phyloP scores from a whole-genome alignment of 2,113 vertebrate genomes.

The Ophthalmolycus amberensis region DNA sequence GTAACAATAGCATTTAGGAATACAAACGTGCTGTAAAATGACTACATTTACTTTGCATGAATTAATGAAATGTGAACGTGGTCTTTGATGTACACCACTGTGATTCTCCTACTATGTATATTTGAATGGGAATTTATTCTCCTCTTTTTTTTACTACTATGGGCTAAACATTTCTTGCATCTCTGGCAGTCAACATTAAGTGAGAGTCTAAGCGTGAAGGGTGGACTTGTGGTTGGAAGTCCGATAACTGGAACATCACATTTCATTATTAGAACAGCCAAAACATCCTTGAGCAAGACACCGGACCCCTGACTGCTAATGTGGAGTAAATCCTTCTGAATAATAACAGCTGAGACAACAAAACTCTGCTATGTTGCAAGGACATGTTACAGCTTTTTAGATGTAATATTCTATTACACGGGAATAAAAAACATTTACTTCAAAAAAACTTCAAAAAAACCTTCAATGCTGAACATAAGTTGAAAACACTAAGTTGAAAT shows the following conservation, averaged over 20 bases:
- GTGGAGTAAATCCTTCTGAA: constrained; percentile 49
- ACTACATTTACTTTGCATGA: too few species aligned
- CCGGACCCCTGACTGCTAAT: constrained; percentile 37
- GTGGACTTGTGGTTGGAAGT: constrained; percentile 26
- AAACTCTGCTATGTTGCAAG: constrained; percentile 16
- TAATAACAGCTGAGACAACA: constrained; percentile 49
- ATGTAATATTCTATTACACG: neutral
- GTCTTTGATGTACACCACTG: too few species aligned
- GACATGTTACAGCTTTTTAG: constrained; percentile 25
- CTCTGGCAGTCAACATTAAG: constrained; percentile 21
- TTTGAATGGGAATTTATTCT: too few species aligned
- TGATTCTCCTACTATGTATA: too few species aligned
- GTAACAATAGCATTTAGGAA: neutral
- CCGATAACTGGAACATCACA: constrained; percentile 45
- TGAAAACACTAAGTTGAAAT: neutral
- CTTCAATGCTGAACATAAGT: neutral
- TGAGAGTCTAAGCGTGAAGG: constrained; percentile 19
- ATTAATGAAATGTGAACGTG: too few species aligned
- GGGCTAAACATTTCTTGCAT: constrained; percentile 9
- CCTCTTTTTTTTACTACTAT: too few species aligned
- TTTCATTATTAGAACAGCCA: constrained; percentile 52
- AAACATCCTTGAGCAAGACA: constrained; percentile 66
- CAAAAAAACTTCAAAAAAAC: constrained; percentile 34
- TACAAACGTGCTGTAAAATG: too few species aligned
- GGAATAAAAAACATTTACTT: neutral